Evolutionary conservation across 2,888 invertebrate species (phyloP).

Genomic region (Acanthoscelides obtectus): DNA sequence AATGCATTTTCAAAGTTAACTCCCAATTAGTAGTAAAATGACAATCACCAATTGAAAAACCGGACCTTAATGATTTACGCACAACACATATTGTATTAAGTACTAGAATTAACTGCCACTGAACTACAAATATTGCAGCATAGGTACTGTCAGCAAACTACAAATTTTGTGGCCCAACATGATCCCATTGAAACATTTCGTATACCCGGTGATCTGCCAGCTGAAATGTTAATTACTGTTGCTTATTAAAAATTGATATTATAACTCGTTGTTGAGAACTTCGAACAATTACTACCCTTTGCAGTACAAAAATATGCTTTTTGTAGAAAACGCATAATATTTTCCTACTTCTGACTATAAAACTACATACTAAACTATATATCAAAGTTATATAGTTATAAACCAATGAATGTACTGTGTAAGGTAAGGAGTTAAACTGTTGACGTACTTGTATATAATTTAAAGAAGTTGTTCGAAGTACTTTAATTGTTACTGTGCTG

Average conservation of each 20-base stretch:
- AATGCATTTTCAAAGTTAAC: too few species aligned
- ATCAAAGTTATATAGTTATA: neutral
- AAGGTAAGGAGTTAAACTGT: neutral
- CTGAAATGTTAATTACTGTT: constrained; percentile 20
- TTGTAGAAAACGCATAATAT: neutral
- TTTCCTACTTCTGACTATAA: neutral
- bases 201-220: neutral
- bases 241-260: constrained; percentile 23
- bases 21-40: too few species aligned
- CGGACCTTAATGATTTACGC: too few species aligned
- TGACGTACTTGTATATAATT: neutral
- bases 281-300: constrained; percentile 4
- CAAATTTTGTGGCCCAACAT: too few species aligned
- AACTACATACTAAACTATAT: neutral
- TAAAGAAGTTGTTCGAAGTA: neutral
- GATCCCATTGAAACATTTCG: neutral
- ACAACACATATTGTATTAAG: too few species aligned
- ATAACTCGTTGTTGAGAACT: constrained; percentile 18
- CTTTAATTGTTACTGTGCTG: constrained; percentile 21
- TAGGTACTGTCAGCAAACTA: too few species aligned
- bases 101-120: too few species aligned
- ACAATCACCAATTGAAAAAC: too few species aligned
- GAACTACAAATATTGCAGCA: neutral
- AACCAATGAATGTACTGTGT: neutral
- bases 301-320: neutral